A percentile compares a stretch with the other conserved stretches of the same genome.
phyloP scores from a whole-genome alignment of 2,113 vertebrate genomes.

The Anguilla japonica region DNA sequence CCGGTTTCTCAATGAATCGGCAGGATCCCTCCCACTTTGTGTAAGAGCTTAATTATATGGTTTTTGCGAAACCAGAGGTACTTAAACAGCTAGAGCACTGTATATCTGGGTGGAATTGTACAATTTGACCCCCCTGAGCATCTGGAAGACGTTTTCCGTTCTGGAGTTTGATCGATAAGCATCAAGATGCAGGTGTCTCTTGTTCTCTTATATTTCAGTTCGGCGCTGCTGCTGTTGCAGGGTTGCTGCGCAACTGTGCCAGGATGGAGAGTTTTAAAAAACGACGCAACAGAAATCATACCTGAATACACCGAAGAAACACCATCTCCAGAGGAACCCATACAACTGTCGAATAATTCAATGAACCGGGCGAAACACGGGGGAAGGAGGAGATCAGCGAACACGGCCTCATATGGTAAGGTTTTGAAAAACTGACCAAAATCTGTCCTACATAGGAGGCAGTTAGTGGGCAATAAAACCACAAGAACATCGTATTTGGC shows the following conservation, averaged over 20 bases:
- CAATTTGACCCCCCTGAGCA: constrained; percentile 27
- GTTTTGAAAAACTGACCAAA: constrained; percentile 2
- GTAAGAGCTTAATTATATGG: constrained; percentile 63
- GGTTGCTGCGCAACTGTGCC: constrained; percentile 62
- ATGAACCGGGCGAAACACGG: constrained; percentile 87
- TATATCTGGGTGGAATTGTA: constrained; percentile 39
- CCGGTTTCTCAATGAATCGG: constrained; percentile 66
- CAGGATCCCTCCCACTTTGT: constrained; percentile 78
- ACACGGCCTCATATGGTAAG: constrained; percentile 72
- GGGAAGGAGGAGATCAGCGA: constrained; percentile 77
- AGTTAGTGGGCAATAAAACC: not conserved
- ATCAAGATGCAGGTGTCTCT: constrained; percentile 79
- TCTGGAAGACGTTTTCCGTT: not conserved
- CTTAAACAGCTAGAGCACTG: constrained; percentile 63
- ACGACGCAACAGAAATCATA: constrained; percentile 87
- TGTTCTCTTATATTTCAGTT: constrained; percentile 67
- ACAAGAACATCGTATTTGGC: not conserved
- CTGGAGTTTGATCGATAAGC: constrained; percentile 16
- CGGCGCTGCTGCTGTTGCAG: constrained; percentile 73
- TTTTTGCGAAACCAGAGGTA: constrained; percentile 48
- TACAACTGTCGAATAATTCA: constrained; percentile 66
- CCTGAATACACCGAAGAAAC: constrained; percentile 69
- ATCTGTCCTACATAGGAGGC: not conserved
- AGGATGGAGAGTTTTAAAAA: constrained; percentile 83
- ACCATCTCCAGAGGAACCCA: constrained; percentile 50